Evolutionary conservation across 2,888 invertebrate species (phyloP).

Genomic region (Philonicus albiceps): DNA sequence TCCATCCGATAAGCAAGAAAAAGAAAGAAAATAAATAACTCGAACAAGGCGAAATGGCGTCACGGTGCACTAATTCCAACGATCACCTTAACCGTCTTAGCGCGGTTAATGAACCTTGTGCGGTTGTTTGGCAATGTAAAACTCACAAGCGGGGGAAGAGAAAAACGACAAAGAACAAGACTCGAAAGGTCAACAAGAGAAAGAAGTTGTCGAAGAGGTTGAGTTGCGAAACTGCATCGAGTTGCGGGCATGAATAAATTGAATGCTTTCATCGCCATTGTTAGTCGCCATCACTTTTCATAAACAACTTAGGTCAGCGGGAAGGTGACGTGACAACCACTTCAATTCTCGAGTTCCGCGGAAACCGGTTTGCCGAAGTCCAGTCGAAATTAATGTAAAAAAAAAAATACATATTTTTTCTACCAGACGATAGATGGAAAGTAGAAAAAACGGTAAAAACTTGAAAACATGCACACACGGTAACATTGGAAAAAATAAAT

Average conservation of each 20-base stretch:
- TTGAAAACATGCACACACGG: background rate
- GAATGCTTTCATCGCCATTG: background rate
- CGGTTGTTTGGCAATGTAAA: background rate
- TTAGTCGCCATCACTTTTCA: background rate
- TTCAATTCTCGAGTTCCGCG: background rate
- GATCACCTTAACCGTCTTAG: slow-evolving; percentile 28
- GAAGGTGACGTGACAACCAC: background rate
- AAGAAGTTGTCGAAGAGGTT: background rate
- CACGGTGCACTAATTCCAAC: slow-evolving; percentile 5
- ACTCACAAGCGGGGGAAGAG: background rate
- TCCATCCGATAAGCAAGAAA: background rate
- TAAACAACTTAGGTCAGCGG: background rate
- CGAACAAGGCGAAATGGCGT: background rate
- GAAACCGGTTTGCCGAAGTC: background rate
- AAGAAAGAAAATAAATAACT: background rate
- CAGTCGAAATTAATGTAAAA: slow-evolving; percentile 2
- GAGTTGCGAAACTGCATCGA: background rate
- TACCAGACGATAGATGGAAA: background rate
- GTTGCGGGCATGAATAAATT: slow-evolving; percentile 1
- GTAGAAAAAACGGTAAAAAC: slow-evolving; percentile 26
- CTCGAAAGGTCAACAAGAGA: background rate
- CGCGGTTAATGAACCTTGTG: slow-evolving; percentile 12
- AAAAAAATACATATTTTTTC: background rate
- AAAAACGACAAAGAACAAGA: slow-evolving; percentile 2
- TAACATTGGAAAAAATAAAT: background rate